Conservation (phyloP, 2,797 vertebrate genomes). For the Melanitta fusca region DNA sequence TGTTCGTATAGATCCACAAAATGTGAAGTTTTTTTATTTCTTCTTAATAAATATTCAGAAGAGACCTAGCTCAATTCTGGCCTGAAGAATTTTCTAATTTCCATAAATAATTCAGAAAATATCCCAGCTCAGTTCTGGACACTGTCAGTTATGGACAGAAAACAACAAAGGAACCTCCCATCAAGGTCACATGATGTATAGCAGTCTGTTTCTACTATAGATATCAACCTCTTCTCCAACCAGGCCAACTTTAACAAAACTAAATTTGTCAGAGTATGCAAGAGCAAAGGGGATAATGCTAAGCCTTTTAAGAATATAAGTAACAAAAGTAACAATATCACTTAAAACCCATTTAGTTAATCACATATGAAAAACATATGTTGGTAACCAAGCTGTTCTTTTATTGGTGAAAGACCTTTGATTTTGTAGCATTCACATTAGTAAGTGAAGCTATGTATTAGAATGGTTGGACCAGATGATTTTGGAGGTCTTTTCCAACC, state of each 20-base stretch:
- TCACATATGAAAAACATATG: not conserved
- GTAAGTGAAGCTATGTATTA: not conserved
- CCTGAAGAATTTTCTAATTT: not conserved
- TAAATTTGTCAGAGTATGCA: not conserved
- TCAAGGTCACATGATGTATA: not conserved
- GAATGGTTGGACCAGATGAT: too few relatives aligned
- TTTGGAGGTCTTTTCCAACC: too few relatives aligned
- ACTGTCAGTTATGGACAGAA: not conserved
- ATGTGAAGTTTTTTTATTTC: not conserved
- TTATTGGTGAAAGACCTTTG: not conserved
- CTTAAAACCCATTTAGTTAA: rapidly evolving
- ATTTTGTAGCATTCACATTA: not conserved
- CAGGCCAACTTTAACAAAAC: not conserved
- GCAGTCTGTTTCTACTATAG: not conserved
- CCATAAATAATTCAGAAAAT: not conserved
- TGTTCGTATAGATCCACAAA: not conserved
- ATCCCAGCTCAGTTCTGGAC: not conserved
- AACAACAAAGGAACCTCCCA: not conserved
- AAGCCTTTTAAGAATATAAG: not conserved
- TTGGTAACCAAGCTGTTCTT: not conserved
- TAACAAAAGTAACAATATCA: not conserved
- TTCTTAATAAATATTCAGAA: not conserved
- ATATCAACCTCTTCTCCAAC: not conserved
- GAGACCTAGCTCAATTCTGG: not conserved
- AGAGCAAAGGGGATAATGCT: not conserved